A percentile compares a stretch with the other conserved stretches of the same genome.
Evolutionary conservation across 2,113 vertebrate genomes (phyloP).

Genomic region (Sinocyclocheilus rhinocerous): DNA sequence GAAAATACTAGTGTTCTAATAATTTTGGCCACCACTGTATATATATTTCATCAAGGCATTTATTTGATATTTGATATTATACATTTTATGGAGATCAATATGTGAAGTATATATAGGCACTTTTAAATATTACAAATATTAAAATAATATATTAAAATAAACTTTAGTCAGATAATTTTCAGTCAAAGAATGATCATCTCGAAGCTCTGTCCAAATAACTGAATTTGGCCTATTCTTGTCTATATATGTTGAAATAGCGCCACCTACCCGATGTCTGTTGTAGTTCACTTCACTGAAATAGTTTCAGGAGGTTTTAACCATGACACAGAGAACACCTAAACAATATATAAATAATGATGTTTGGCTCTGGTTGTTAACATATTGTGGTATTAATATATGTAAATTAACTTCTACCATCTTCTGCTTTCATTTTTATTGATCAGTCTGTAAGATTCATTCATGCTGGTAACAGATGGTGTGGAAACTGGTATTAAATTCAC

Average conservation of each 20-base stretch:
- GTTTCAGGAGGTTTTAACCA: background rate
- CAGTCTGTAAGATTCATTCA: background rate
- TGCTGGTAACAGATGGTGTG: background rate
- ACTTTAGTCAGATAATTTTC: too few species aligned
- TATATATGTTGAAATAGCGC: conserved; percentile 13
- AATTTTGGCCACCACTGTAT: too few species aligned
- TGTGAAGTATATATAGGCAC: too few species aligned
- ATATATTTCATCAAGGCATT: too few species aligned
- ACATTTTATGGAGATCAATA: too few species aligned
- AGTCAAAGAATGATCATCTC: background rate
- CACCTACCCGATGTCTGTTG: background rate
- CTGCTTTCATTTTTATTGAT: background rate
- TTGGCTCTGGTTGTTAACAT: background rate
- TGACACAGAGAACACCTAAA: background rate
- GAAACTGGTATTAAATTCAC: background rate
- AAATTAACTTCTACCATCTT: background rate
- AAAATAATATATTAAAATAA: too few species aligned
- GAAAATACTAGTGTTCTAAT: too few species aligned
- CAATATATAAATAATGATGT: background rate
- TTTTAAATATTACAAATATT: too few species aligned
- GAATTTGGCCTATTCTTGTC: background rate
- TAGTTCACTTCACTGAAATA: background rate
- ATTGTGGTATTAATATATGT: background rate
- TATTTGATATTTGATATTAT: too few species aligned
- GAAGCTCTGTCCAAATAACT: background rate